Conservation (phyloP, 30 jellyfish, hydroid and myxozoan species). For the Haliclystus octoradiatus region DNA sequence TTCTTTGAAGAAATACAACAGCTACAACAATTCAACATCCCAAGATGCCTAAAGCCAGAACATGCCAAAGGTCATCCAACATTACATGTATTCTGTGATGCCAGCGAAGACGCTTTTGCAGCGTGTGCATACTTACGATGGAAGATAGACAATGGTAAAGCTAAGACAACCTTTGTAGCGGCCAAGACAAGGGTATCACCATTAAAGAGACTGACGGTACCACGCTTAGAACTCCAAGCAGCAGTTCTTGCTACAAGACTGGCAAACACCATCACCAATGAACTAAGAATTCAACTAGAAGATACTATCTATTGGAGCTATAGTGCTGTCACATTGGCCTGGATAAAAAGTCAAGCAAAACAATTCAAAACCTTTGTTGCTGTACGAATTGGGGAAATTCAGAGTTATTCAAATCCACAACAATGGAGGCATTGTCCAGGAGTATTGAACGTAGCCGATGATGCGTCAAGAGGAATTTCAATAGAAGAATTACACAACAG, state of each 20-base stretch:
- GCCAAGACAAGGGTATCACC: conserved; percentile 28
- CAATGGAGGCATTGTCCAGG: no score
- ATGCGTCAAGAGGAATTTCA: conserved; percentile 38
- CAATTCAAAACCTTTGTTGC: no score
- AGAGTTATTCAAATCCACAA: conserved; percentile 30
- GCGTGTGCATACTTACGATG: conserved; percentile 61
- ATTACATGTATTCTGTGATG: conserved; percentile 30
- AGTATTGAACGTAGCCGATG: no score
- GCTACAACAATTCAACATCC: conserved; percentile 24
- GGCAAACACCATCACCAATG: conserved; percentile 26
- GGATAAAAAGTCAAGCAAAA: no score
- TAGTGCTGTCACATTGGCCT: conserved; percentile 31
- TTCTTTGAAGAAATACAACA: conserved; percentile 44
- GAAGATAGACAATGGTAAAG: conserved; percentile 23
- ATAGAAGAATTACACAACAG: conserved; percentile 25
- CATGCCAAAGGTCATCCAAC: conserved; percentile 38
- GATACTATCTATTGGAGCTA: conserved; percentile 29
- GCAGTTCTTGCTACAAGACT: conserved; percentile 58
- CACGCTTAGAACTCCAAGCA: conserved; percentile 50
- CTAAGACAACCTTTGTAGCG: conserved; percentile 27
- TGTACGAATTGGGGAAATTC: conserved; percentile 42
- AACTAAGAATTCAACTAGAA: conserved; percentile 23
- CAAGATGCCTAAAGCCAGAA: conserved; percentile 29
- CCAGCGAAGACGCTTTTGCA: conserved; percentile 49
- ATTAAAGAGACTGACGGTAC: conserved; percentile 36